phyloP scores from a whole-genome alignment of 2,113 vertebrate genomes.

The Speoplatyrhinus poulsoni region DNA sequence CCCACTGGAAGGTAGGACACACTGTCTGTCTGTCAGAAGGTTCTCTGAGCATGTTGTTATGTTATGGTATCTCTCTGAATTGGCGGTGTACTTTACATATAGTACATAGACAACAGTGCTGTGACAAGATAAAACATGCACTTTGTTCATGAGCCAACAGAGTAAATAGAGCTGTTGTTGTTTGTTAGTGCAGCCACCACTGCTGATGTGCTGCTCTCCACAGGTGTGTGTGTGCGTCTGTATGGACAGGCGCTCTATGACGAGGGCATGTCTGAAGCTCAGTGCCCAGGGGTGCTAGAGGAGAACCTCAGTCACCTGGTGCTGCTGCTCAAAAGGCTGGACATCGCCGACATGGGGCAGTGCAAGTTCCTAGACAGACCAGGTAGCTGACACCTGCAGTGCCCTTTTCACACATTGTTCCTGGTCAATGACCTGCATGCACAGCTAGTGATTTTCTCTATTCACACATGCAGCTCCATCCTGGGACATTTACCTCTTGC shows the following conservation, averaged over 20 bases:
- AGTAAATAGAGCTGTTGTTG: not conserved
- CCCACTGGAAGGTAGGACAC: slow-evolving; percentile 72
- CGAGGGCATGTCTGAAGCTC: slow-evolving; percentile 71
- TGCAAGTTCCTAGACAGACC: slow-evolving; percentile 87
- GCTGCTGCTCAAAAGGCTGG: slow-evolving; percentile 84
- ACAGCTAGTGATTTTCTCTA: too few relatives aligned
- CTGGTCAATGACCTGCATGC: too few relatives aligned
- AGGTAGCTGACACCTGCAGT: slow-evolving; percentile 60
- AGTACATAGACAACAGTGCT: too few relatives aligned
- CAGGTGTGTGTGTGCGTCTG: slow-evolving; percentile 89
- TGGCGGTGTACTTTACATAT: too few relatives aligned
- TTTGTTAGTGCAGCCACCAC: not conserved
- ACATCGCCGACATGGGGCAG: slow-evolving; percentile 86
- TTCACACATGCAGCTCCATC: too few relatives aligned
- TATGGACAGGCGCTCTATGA: slow-evolving; percentile 82
- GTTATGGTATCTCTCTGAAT: too few relatives aligned
- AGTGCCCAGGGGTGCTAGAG: slow-evolving; percentile 81
- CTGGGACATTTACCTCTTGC: too few relatives aligned
- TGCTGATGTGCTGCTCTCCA: not conserved
- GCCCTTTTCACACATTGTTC: too few relatives aligned
- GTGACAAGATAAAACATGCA: too few relatives aligned
- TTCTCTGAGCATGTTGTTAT: not conserved
- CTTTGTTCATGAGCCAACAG: too few relatives aligned
- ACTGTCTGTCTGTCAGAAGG: not conserved
- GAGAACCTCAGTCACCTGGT: slow-evolving; percentile 87